These are phyloP conservation scores for Parasteatoda lunata DNA, from an alignment of 2,888 invertebrate genomes.

Conservation along the genomic window DNA sequence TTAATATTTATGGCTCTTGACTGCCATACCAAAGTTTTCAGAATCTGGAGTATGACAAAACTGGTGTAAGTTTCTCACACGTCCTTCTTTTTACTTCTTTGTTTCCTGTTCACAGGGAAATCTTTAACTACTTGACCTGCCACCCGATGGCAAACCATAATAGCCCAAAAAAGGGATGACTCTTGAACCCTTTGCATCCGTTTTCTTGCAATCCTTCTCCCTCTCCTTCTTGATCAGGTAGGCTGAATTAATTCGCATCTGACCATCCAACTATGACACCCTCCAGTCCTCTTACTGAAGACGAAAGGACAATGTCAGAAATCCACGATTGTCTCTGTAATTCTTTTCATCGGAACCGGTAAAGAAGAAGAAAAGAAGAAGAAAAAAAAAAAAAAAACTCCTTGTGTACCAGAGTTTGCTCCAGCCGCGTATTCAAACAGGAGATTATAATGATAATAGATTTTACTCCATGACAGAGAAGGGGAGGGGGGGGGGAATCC, in stretches of 20 bases:
- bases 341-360: conserved; percentile 48
- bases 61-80: conserved; percentile 16
- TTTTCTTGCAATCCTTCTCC: conserved; percentile 16
- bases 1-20: no score
- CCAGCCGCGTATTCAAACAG: conserved; percentile 23
- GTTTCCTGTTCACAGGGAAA: conserved; percentile 35
- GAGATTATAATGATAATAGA: conserved; percentile 61
- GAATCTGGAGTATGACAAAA: no score
- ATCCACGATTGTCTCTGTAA: conserved; percentile 51
- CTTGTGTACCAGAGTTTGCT: conserved; percentile 25
- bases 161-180: background rate
- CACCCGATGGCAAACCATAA: background rate
- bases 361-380: conserved; percentile 3
- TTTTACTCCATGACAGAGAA: conserved; percentile 31
- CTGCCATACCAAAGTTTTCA: no score
- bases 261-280: conserved; percentile 57
- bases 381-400: conserved; percentile 9
- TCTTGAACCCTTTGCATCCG: conserved; percentile 4
- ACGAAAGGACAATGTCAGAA: conserved; percentile 4
- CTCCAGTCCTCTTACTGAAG: conserved; percentile 15
- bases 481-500: background rate
- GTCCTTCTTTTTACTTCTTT: background rate
- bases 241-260: conserved; percentile 41
- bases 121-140: conserved; percentile 35
- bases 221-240: conserved; percentile 10